Evolutionary conservation across 23 tunicate genomes (phyloP).

Genomic region (Halocynthia roretzi): DNA sequence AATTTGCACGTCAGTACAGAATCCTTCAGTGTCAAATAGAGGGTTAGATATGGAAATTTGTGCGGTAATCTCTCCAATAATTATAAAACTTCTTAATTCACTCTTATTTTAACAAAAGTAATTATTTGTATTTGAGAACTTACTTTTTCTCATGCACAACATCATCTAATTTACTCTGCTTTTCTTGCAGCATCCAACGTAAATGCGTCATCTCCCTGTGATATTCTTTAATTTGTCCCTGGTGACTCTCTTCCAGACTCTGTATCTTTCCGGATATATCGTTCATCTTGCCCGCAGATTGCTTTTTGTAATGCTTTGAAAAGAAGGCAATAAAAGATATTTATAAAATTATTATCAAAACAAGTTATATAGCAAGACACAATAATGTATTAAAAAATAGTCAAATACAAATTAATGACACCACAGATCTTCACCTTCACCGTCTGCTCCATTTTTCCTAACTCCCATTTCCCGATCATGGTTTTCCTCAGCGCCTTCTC

Average conservation of each 20-base stretch:
- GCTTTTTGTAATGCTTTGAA: constrained; percentile 49
- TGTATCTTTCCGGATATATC: constrained; percentile 37
- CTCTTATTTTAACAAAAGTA: too few species aligned
- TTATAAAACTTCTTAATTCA: too few species aligned
- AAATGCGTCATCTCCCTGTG: constrained; percentile 68
- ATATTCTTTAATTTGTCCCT: constrained; percentile 54
- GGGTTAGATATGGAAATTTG: too few species aligned
- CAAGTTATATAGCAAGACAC: too few species aligned
- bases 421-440: constrained; percentile 20
- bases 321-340: background rate
- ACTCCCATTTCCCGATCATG: constrained; percentile 80
- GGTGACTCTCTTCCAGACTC: constrained; percentile 57
- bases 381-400: too few species aligned
- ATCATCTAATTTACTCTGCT: constrained; percentile 66
- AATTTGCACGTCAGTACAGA: too few species aligned
- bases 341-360: background rate
- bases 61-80: too few species aligned
- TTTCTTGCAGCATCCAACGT: constrained; percentile 48
- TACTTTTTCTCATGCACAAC: constrained; percentile 47
- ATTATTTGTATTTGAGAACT: background rate
- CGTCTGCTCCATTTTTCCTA: constrained; percentile 88
- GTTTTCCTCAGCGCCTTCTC: constrained; percentile 41
- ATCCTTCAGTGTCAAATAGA: too few species aligned
- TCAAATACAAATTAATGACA: too few species aligned
- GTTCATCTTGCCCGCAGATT: constrained; percentile 40